Base-by-base conservation (phyloP, 2,797 vertebrate genomes). In the Mycteria americana region DNA sequence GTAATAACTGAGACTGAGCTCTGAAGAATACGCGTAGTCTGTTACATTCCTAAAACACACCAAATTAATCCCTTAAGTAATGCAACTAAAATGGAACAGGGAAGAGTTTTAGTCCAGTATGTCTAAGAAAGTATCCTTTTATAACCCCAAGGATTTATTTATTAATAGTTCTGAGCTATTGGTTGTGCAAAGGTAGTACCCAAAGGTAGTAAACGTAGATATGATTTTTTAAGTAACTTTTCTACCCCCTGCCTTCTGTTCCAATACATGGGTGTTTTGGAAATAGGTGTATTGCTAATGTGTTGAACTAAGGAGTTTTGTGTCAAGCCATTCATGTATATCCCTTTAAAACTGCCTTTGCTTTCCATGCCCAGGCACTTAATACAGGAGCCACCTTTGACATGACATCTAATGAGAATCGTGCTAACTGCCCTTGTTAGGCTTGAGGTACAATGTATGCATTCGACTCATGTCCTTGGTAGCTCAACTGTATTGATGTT, bases 1-100 rank as follows among this genome's bases (percentile, higher is more conserved):
- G 13, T 85, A 74, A 16, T 79, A 95, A 76, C 41, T 73, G 70
- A 87, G 85, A 5, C 50, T 85, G 64, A 92, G 27, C 30, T 88
- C 39, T 4, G 11, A 89, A 43, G 25, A 82, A n/a, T 70, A 22
- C 3, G 3, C 3, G 0, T 69, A 37, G 30, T n/a, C 63, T 91
- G 51, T 73, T 91, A n/a, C 18, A 23, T 84, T 93, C 69, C 67
- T 92, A 63, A 79, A 92, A 89, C 3, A 19, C 3, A 2, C 14
- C 43, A 70, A 79, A 87, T 85, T 51, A 85, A 72, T 41, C 39
- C 27, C 17, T 41, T 72, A 75, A 50, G 19, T 59, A 51, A 74
- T 35, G 74, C 11, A 77, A 63, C 30, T 70, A 51, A 89, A 94
- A 76, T 31, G 23, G 70, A 92, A 51, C 2, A 30, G 30, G 31